Evolutionary conservation across 2,888 invertebrate genomes (phyloP).

Genomic region (Drosophila prolongata): DNA sequence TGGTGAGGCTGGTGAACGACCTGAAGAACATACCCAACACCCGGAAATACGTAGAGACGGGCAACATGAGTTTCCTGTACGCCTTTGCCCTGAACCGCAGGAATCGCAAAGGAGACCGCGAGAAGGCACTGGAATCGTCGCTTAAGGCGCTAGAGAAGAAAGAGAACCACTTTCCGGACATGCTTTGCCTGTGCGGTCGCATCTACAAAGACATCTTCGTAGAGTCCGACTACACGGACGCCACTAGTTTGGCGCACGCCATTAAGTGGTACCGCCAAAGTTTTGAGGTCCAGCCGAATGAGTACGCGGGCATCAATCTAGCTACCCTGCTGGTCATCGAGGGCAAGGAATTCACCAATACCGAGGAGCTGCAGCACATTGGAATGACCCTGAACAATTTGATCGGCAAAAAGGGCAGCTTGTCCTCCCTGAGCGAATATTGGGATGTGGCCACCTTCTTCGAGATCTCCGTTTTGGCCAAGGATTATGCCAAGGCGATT

Average conservation of each 20-base stretch:
- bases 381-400: slow-evolving; percentile 98
- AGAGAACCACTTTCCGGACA: slow-evolving; percentile 98
- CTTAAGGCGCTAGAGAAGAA: slow-evolving; percentile 95
- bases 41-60: slow-evolving; percentile 94
- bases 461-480: slow-evolving; percentile 98
- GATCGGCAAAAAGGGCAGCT: slow-evolving; percentile 98
- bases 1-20: slow-evolving; percentile 98
- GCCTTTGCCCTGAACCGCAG: slow-evolving; percentile 99
- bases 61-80: slow-evolving; percentile 95
- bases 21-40: slow-evolving; percentile 94
- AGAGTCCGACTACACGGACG: slow-evolving; percentile 96
- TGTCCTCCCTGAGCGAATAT: slow-evolving; percentile 96
- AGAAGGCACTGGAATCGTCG: slow-evolving; percentile 96
- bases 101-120: slow-evolving; percentile 96
- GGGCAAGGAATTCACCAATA: slow-evolving; percentile 97
- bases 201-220: slow-evolving; percentile 99
- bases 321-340: slow-evolving; percentile 98
- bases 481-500: slow-evolving; percentile 98
- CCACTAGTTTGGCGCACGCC: slow-evolving; percentile 94
- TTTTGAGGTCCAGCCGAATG: slow-evolving; percentile 99
- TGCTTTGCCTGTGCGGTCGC: slow-evolving; percentile 98
- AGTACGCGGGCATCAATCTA: slow-evolving; percentile 99
- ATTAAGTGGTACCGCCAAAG: slow-evolving; percentile 99
- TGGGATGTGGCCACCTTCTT: slow-evolving; percentile 99
- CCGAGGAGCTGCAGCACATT: slow-evolving; percentile 95